Base-by-base conservation (phyloP, 1,140 invertebrate genomes). In the Drosophila fuyamai region DNA sequence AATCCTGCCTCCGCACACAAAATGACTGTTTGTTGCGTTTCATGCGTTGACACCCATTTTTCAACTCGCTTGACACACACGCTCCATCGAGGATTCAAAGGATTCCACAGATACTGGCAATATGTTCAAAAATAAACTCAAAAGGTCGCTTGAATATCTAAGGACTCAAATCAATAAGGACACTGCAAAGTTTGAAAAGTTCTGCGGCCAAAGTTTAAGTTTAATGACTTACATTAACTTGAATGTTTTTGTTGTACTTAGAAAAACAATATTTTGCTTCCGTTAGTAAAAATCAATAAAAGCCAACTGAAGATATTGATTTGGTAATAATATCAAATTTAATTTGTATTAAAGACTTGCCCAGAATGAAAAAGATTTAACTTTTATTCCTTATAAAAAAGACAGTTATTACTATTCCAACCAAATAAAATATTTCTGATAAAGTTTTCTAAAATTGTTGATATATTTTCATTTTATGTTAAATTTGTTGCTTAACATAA, bases 1-100 rank as follows among this genome's bases (percentile, higher is more conserved):
- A 60, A 43, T 62, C 67, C 77, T 67, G 59, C 51, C 62, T 58
- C 58, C 50, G 40, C 56, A 66, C 70, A 59, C 59, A 65, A 85
- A 81, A 76, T 89, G 63, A 90, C 75, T 90, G 85, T 89, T 89
- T 90, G 78, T 79, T 80, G 82, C 75, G 59, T 82, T 88, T 91
- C 80, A 91, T 84, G 76, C 74, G 82, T 83, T 77, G 71, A 90
- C 88, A 90, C 88, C 86, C 86, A 90, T 65, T 76, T 76, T 79
- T 68, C 66, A 67, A 68, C 41, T 73, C 73, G 44, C 35, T 76
- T 74, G 50, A 43, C 66, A 72, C 40, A 59, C 55, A 51, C 60
- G 43, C 44, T 23, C 57, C 54, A 59, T 43, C 54, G 59, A 2
- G 12, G 53, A 36, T 32, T 29, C 54, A 61, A 18, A 55, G 53